Percentiles rank a stretch among this genome's conserved stretches.
Conservation (phyloP, 2,797 vertebrate species). For the Falco rusticolus region DNA sequence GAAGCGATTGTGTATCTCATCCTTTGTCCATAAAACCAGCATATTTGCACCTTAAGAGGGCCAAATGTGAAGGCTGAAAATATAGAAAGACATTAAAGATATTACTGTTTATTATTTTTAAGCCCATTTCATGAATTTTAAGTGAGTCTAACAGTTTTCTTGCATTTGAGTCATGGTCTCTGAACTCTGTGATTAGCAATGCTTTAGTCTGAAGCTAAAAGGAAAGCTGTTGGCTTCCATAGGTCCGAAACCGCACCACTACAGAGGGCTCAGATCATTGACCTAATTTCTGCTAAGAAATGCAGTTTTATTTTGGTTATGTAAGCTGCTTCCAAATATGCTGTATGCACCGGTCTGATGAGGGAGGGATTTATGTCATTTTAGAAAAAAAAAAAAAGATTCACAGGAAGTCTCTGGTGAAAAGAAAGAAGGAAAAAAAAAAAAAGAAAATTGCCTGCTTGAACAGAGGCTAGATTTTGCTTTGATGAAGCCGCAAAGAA, state of each 20-base stretch:
- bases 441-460: background rate
- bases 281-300: background rate
- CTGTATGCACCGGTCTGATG: background rate
- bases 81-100: background rate
- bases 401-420: background rate
- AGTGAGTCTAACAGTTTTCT: background rate
- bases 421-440: background rate
- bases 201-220: background rate
- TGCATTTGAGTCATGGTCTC: background rate
- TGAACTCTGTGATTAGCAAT: background rate
- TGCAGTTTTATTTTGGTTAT: background rate
- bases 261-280: background rate
- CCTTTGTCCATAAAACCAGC: background rate
- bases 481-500: slow-evolving; percentile 43
- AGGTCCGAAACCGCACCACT: background rate
- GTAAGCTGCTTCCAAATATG: background rate
- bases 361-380: background rate
- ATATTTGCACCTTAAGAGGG: background rate
- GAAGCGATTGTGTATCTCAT: background rate
- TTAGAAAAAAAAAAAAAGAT: background rate
- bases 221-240: background rate
- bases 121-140: background rate
- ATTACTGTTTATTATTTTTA: background rate
- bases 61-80: background rate
- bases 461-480: slow-evolving; percentile 21